A percentile compares a stretch with the other conserved stretches of the same genome.
These are phyloP conservation scores for Chaetodon trifasciatus DNA, from an alignment of 2,797 vertebrate species.

Conservation along the genomic window DNA sequence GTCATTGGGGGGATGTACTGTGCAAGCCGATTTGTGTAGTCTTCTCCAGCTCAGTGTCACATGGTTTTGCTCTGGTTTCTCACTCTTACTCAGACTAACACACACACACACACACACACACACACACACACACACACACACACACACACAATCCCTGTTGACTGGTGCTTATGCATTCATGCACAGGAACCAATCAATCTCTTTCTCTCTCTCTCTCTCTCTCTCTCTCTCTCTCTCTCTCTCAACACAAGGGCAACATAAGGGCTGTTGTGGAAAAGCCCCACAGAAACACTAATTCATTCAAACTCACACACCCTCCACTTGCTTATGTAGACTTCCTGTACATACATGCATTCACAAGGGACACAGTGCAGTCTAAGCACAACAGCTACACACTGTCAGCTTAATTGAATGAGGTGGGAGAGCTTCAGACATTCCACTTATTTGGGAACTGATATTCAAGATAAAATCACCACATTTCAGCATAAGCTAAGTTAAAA, in stretches of 20 bases:
- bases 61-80: neutral
- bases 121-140: slow-evolving; percentile 2
- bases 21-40: slow-evolving; percentile 11
- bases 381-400: neutral
- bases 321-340: neutral
- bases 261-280: slow-evolving; percentile 5
- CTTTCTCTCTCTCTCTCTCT: slow-evolving; percentile 2
- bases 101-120: slow-evolving; percentile 5
- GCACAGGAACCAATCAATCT: slow-evolving; percentile 45
- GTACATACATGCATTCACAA: slow-evolving; percentile 7
- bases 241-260: neutral
- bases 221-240: slow-evolving; percentile 10
- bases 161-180: slow-evolving; percentile 42
- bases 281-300: slow-evolving; percentile 14
- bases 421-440: neutral
- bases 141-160: slow-evolving; percentile 24
- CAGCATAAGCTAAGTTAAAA: neutral
- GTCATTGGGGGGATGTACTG: slow-evolving; percentile 20
- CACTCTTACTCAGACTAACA: slow-evolving; percentile 21
- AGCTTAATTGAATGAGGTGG: neutral
- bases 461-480: neutral
- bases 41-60: slow-evolving; percentile 41
- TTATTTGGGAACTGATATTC: neutral
- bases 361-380: neutral
- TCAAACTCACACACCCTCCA: slow-evolving; percentile 5